Percentiles rank a stretch among this genome's conserved stretches.
These are phyloP conservation scores for Limonius californicus DNA, from an alignment of 1,140 invertebrate genomes.

Conservation along the genomic window DNA sequence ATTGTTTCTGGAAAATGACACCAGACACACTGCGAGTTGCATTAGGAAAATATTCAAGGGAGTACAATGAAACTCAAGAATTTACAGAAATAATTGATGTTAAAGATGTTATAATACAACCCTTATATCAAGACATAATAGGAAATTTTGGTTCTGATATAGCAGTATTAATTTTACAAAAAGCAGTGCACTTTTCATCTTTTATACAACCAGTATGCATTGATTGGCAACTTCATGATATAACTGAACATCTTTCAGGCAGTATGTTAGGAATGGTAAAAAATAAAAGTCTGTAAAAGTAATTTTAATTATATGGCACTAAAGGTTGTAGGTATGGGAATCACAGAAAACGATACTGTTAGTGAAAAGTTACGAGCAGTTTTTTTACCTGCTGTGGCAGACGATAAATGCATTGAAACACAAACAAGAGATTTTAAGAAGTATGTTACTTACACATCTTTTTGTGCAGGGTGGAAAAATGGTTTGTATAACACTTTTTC, in stretches of 20 bases:
- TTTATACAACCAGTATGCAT: conserved; percentile 46
- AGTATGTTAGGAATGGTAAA: conserved; percentile 43
- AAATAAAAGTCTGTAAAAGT: no score
- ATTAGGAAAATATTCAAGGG: conserved; percentile 43
- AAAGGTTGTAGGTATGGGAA: conserved; percentile 47
- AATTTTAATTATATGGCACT: no score
- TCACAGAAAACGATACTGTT: conserved; percentile 48
- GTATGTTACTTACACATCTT: conserved; percentile 49
- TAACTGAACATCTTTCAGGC: conserved; percentile 31
- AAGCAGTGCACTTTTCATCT: conserved; percentile 35
- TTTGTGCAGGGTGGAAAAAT: conserved; percentile 50
- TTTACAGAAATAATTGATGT: conserved; percentile 42
- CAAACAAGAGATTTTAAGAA: conserved; percentile 48
- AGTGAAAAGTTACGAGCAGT: conserved; percentile 40
- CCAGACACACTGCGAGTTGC: conserved; percentile 41
- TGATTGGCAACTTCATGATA: conserved; percentile 39
- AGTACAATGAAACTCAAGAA: conserved; percentile 36
- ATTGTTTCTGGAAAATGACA: conserved; percentile 48
- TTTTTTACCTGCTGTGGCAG: conserved; percentile 39
- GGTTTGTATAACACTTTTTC: conserved; percentile 29
- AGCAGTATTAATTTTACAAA: conserved; percentile 45
- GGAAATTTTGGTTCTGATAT: conserved; percentile 51
- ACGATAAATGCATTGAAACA: conserved; percentile 41
- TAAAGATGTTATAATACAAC: conserved; percentile 40
- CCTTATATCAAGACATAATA: conserved; percentile 46